Base-by-base conservation (phyloP, 2,113 vertebrate species). In the Murina feae region DNA sequence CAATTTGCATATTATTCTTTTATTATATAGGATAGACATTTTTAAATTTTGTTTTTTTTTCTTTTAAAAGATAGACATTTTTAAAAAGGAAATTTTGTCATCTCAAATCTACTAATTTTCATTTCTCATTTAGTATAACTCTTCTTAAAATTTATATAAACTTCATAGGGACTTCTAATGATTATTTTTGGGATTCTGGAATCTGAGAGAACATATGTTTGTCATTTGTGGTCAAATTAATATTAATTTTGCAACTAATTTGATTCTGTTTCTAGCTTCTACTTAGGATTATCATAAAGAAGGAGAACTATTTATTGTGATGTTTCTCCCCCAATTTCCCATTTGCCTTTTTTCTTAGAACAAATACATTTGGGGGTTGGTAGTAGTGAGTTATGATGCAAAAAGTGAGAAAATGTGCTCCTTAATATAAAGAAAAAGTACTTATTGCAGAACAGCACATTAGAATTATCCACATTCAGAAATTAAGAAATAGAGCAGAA, bases 231-330 rank as follows among this genome's bases (percentile, higher is more conserved):
- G 32, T 90, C 78, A 93, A 69, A 84, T 93, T 82, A 80, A 42
- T 92, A 51, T 83, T 87, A n/a, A 20, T 84, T 83, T 91, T 93
- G 49, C 44, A 93, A 66, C 68, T 35, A 81, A 84, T 68, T 96
- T 93, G 78, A 35, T 72, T 53, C 28, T 65, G 10, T 35, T 94
- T 85, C 30, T 90, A 58, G 3, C 44, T 78, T 85, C 60, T 96
- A 20, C 74, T 80, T 75, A 78, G 37, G 35, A 90, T 94, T 83
- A 71, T 21, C n/a, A n/a, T 49, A 76, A 89, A 69, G 49, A 80
- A 93, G 20, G 68, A 90, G 47, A 94, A 7, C 4, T 78, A 20
- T 87, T 90, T 93, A 37, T 37, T 93, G 9, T 30, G 39, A 25
- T 66, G 30, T 66, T 90, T 92, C 68, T 92, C 25, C 10, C 18